These are phyloP conservation scores for Cossypha heuglini DNA, from an alignment of 2,797 vertebrate species.

Conservation along the genomic window DNA sequence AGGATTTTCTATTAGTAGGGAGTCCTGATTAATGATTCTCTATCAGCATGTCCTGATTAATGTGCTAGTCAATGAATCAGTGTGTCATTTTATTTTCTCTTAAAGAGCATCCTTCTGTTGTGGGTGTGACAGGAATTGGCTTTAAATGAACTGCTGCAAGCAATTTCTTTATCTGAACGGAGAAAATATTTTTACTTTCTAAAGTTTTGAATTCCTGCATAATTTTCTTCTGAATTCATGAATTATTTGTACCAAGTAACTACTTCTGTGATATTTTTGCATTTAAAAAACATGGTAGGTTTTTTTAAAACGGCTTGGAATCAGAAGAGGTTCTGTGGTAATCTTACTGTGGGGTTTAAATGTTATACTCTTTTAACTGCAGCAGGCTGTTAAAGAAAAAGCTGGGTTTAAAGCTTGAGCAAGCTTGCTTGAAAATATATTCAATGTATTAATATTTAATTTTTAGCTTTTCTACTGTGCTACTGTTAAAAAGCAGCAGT, in stretches of 20 bases:
- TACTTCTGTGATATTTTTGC: neutral
- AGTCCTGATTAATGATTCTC: neutral
- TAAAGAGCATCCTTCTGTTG: neutral
- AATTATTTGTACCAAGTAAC: neutral
- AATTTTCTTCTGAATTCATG: neutral
- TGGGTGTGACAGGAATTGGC: neutral
- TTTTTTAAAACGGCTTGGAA: neutral
- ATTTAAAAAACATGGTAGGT: neutral
- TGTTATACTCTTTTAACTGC: neutral
- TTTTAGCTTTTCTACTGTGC: neutral
- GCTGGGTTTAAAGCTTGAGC: neutral
- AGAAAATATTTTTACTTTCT: neutral
- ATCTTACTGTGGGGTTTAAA: neutral
- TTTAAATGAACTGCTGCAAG: neutral
- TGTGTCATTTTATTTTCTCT: neutral
- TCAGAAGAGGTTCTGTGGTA: neutral
- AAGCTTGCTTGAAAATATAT: neutral
- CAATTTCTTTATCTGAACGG: neutral
- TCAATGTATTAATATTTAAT: conserved; percentile 1
- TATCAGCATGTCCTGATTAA: neutral
- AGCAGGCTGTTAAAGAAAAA: neutral
- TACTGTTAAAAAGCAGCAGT: neutral
- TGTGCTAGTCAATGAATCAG: neutral
- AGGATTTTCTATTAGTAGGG: neutral
- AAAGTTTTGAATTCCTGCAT: neutral